phyloP scores from a whole-genome alignment of 2,113 vertebrate species.

The Ciconia boyciana region DNA sequence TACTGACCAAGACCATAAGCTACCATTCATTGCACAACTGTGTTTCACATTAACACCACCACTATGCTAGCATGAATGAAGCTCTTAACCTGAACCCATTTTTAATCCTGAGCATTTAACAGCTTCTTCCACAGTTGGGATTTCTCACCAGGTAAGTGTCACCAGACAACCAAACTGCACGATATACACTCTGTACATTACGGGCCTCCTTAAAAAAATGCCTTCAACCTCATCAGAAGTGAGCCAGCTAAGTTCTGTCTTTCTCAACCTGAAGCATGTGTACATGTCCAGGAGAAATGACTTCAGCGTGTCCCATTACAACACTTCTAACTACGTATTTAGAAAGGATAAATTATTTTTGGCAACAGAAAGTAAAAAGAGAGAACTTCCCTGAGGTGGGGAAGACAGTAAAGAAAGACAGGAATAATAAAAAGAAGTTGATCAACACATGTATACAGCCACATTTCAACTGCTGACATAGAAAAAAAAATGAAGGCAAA shows the following conservation, averaged over 20 bases:
- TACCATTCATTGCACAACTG: neutral
- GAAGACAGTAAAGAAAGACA: neutral
- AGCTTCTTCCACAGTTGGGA: neutral
- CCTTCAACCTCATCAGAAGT: neutral
- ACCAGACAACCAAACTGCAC: neutral
- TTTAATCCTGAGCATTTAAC: conserved; percentile 44
- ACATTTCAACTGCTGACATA: neutral
- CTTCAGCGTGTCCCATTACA: neutral
- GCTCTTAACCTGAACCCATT: neutral
- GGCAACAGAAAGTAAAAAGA: neutral
- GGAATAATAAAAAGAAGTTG: neutral
- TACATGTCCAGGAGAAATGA: neutral
- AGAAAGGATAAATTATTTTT: neutral
- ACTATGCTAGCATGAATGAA: neutral
- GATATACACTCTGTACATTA: accelerated
- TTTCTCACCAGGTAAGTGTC: neutral
- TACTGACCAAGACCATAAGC: neutral
- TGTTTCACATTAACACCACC: neutral
- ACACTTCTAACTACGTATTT: neutral
- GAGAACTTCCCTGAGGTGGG: neutral
- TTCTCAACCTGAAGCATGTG: neutral
- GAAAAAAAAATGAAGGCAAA: neutral
- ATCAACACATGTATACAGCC: neutral
- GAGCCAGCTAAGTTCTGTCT: neutral
- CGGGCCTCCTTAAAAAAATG: neutral